Percentiles rank a stretch among this genome's conserved stretches.
These are phyloP conservation scores for Pseudococcus longispinus DNA, from an alignment of 2,888 invertebrate genomes.

Conservation along the genomic window DNA sequence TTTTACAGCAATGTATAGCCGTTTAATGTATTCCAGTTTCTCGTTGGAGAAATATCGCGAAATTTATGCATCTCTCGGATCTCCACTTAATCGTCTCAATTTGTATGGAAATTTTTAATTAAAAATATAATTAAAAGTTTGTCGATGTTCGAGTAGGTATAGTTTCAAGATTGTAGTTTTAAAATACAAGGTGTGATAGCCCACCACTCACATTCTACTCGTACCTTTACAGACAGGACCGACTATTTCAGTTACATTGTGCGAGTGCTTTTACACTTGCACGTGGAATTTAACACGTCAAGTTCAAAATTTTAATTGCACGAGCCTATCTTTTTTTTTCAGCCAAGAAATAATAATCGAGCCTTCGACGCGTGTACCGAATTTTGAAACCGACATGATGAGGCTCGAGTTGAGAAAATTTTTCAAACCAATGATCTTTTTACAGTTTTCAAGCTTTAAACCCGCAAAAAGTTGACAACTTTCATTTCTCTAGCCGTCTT, in stretches of 20 bases:
- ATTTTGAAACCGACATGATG: not conserved
- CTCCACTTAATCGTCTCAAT: not conserved
- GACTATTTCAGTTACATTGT: not conserved
- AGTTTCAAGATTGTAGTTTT: not conserved
- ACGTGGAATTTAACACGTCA: not conserved
- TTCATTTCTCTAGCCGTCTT: too few relatives aligned
- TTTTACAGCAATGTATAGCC: not conserved
- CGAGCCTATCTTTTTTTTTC: not conserved
- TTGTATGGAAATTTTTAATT: slow-evolving; percentile 22
- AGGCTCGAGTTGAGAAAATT: too few relatives aligned
- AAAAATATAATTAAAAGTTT: slow-evolving; percentile 7
- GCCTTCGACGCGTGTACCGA: not conserved
- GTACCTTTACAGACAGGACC: too few relatives aligned
- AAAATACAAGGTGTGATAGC: not conserved
- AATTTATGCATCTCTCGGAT: not conserved
- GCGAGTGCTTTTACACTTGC: not conserved
- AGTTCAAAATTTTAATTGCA: not conserved
- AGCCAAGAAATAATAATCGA: not conserved
- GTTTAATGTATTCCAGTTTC: not conserved
- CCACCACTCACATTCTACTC: not conserved
- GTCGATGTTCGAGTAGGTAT: not conserved
- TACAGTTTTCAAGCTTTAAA: too few relatives aligned
- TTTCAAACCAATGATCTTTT: too few relatives aligned
- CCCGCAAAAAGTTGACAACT: too few relatives aligned
- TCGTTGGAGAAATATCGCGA: not conserved